Base-by-base conservation (phyloP, 1,140 invertebrate species). In the Achroia grisella region DNA sequence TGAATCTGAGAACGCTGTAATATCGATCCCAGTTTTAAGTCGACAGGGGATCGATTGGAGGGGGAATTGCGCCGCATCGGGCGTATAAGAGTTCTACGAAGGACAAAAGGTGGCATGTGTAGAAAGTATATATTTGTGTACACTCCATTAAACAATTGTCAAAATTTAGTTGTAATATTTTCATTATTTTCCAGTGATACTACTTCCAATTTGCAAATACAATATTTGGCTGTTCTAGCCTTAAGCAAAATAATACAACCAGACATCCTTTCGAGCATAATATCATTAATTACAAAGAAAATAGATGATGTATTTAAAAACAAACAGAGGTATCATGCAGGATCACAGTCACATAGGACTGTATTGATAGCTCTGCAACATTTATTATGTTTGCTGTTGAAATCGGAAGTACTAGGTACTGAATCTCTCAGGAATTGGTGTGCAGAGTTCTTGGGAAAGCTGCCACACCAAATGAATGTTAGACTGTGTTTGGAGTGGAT, bases 261-360 rank as follows among this genome's bases (percentile, higher is more conserved):
- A 5, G 52, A 61, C 15, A 55, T 64, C 29, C 44, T 79, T 10
- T 39, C 57, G n/a, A 57, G 44, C 4, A 48, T 84, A 14, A 48
- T 47, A 0, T 39, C 32, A 10, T 60, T 65, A 4, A 70, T 78
- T 12, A 71, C 51, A 15, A 54, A 46, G 6, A 74, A 61, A 57
- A 57, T 82, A n/a, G 66, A 80, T 15, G 54, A 69, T 4, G 34
- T 61, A n/a, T 70, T 85, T 23, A 67, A 60, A 32, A 74, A 63
- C 14, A 81, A 80, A 40, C 59, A 53, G 30, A 66, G 79, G n/a
- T 85, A 85, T 40, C 74, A 83, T 33, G 69, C 62, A 0, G 72
- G 80, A 42, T 78, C 72, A 0, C 56, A 67, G 10, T 33, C 55
- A 0, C 77, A 85, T 31, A 64, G 68, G 39, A 51, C 52, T 8